A percentile compares a stretch with the other conserved stretches of the same genome.
phyloP scores from a whole-genome alignment of 2,888 invertebrate genomes.

The Acleris holmiana region DNA sequence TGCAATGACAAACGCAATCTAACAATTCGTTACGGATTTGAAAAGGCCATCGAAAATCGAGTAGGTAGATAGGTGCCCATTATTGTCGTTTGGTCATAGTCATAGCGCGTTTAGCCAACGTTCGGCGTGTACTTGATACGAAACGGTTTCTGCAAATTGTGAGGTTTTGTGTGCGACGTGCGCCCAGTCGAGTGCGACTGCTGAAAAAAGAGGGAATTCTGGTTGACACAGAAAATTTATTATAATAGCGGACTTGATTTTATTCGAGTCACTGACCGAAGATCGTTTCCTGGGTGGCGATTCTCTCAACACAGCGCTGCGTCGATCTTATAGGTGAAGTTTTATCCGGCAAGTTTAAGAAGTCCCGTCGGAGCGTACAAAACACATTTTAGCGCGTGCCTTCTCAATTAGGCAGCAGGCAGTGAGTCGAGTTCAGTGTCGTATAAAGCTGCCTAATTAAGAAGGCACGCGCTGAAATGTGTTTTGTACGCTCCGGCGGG shows the following conservation, averaged over 20 bases:
- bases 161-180: constrained; percentile 25
- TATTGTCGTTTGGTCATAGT: constrained; percentile 37
- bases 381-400: no score
- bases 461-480: no score
- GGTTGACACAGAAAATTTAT: constrained; percentile 1
- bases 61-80: constrained; percentile 24
- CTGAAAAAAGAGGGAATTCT: constrained; percentile 15
- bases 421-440: no score
- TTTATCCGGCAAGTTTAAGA: no score
- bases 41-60: constrained; percentile 39
- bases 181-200: constrained; percentile 26
- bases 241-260: constrained; percentile 18
- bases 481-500: no score
- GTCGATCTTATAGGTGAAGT: no score
- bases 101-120: constrained; percentile 18
- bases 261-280: not conserved
- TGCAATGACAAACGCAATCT: constrained; percentile 43
- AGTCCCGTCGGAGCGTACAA: no score
- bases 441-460: no score
- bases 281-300: not conserved
- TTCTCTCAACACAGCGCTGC: no score
- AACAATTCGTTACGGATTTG: constrained; percentile 46
- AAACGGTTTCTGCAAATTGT: constrained; percentile 33
- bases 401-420: no score
- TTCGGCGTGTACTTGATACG: constrained; percentile 33